A percentile compares a stretch with the other conserved stretches of the same genome.
These are phyloP conservation scores for Dryadula phaetusa DNA, from an alignment of 2,888 invertebrate genomes.

Conservation along the genomic window DNA sequence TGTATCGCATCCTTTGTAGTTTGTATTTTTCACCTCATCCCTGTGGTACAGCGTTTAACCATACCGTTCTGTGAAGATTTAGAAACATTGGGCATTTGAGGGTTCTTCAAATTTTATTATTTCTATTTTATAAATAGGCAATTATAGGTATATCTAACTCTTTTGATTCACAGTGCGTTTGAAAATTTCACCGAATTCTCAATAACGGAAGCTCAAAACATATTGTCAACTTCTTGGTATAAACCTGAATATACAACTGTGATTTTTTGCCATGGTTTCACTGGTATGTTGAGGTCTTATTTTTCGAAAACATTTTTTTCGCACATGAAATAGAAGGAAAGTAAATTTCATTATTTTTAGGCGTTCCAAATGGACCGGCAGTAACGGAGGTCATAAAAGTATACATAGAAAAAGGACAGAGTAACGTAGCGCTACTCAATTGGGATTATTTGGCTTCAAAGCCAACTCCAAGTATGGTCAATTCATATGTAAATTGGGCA, in stretches of 20 bases:
- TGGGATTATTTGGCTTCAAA: slow-evolving; percentile 70
- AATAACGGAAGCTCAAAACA: slow-evolving; percentile 55
- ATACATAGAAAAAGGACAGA: slow-evolving; percentile 59
- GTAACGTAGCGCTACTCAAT: slow-evolving; percentile 71
- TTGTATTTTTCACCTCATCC: no score
- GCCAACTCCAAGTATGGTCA: slow-evolving; percentile 53
- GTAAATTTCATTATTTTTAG: slow-evolving; percentile 53
- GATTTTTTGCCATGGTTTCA: slow-evolving; percentile 69
- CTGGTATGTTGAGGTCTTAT: slow-evolving; percentile 55
- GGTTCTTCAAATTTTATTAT: no score
- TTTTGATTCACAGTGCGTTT: slow-evolving; percentile 58
- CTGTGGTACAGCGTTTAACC: no score
- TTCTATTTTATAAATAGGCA: no score
- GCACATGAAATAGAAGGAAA: not conserved
- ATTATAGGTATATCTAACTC: no score
- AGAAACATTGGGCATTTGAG: no score
- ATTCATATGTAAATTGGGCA: slow-evolving; percentile 70
- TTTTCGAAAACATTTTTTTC: not conserved
- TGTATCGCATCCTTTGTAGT: no score
- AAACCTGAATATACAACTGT: slow-evolving; percentile 58
- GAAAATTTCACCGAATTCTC: slow-evolving; percentile 65
- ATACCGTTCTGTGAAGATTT: no score
- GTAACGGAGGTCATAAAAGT: slow-evolving; percentile 60
- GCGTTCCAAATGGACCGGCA: slow-evolving; percentile 67
- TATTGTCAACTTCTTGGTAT: slow-evolving; percentile 64